A percentile compares a stretch with the other conserved stretches of the same genome.
phyloP scores from a whole-genome alignment of 2,113 vertebrate species.

The Candoia aspera region DNA sequence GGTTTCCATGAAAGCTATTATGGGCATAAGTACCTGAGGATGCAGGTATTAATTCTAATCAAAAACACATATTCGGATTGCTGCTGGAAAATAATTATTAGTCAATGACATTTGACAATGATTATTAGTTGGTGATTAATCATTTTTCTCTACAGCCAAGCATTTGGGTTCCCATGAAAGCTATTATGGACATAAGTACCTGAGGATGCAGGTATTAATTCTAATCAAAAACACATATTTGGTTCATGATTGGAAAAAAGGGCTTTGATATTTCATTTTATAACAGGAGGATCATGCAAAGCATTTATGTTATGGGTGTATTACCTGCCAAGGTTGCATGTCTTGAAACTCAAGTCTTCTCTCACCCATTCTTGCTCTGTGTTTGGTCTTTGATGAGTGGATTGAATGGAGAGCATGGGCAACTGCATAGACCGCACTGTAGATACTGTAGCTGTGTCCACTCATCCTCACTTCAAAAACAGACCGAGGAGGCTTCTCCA shows the following conservation, averaged over 20 bases:
- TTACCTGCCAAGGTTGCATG: slow-evolving; percentile 3
- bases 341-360: not conserved
- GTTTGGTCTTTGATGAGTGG: not conserved
- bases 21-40: not conserved
- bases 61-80: not conserved
- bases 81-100: no score
- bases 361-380: not conserved
- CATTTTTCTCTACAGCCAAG: not conserved
- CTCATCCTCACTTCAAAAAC: slow-evolving; percentile 15
- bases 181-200: not conserved
- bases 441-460: slow-evolving; percentile 13
- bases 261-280: not conserved
- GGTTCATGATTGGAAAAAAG: not conserved
- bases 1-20: not conserved
- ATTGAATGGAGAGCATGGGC: not conserved
- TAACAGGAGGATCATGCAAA: not conserved
- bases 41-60: not conserved
- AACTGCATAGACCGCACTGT: not conserved
- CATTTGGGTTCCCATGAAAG: not conserved
- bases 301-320: not conserved
- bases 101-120: no score
- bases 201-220: not conserved
- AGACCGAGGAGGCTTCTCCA: not conserved
- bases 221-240: not conserved
- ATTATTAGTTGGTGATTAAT: not conserved